Base-by-base conservation (phyloP, 2,888 invertebrate genomes). In the Brachylomia viminalis region DNA sequence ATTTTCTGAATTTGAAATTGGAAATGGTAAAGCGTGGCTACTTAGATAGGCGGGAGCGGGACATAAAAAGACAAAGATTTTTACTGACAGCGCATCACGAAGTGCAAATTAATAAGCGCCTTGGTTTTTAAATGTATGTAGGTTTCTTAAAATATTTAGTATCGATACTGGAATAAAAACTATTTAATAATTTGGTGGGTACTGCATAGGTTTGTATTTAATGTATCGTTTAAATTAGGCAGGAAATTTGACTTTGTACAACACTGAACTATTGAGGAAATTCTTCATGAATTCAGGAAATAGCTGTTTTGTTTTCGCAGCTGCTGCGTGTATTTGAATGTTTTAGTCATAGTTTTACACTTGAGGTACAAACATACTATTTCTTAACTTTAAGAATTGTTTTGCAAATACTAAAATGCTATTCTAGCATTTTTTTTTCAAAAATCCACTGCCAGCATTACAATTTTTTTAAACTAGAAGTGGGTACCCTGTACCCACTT, bases 261-360 rank as follows among this genome's bases (percentile, higher is more conserved):
- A 58, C n/a, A 52, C 47, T 15, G n/a, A 68, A 33, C 17, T 49
- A 73, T 64, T 72, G 45, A 74, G 79, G 68, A 79, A 74, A 82
- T 71, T 77, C 69, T 68, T 54, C 23, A 61, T 42, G 30, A 72
- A 72, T 58, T 66, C 77, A 77, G 81, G 72, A 79, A 83, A 83
- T 62, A 1, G 17, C 20, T 45, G 27, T 64, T 61, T 49, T 54
- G n/a, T 49, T 38, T 68, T 45, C 7, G 27, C 49, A 52, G 33
- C 11, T 61, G 20, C 17, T 49, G 66, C 72, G 67, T 67, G 66
- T 54, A 49, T 54, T 66, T 56, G 56, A 67, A 56, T 52, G n/a
- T 30, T 61, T 66, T 49, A 47, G 52, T 30, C 38, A 66, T 66
- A 45, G 20, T 30, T 52, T 15, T 62, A 38, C 33, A 52, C 27